Evolutionary conservation across 2,113 vertebrate genomes (phyloP).

Genomic region (Potamarius usumacintae): DNA sequence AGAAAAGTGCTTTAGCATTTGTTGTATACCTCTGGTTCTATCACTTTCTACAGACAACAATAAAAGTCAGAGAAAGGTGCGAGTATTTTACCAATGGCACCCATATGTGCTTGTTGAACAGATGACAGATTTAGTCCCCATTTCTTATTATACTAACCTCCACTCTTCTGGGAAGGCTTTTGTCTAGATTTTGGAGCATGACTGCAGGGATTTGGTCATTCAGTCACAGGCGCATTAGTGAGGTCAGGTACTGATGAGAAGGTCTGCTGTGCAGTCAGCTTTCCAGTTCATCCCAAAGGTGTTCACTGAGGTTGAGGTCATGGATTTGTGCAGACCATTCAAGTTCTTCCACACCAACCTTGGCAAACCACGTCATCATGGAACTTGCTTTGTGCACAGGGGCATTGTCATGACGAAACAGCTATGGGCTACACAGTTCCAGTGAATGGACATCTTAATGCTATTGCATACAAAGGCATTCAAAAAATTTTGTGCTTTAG

Average conservation of each 20-base stretch:
- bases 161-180: neutral
- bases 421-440: neutral
- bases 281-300: neutral
- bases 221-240: neutral
- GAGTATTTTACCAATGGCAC: neutral
- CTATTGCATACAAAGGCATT: neutral
- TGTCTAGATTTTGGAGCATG: neutral
- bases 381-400: neutral
- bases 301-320: neutral
- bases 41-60: neutral
- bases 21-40: neutral
- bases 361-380: neutral
- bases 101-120: neutral
- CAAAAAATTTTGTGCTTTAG: neutral
- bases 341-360: neutral
- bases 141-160: neutral
- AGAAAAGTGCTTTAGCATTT: neutral
- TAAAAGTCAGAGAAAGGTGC: neutral
- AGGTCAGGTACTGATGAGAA: neutral
- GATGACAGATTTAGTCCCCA: neutral
- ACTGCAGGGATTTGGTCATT: neutral
- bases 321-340: neutral
- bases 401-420: neutral
- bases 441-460: neutral
- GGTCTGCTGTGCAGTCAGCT: neutral